phyloP scores from a whole-genome alignment of 2,113 vertebrate species.

The Murina feae region DNA sequence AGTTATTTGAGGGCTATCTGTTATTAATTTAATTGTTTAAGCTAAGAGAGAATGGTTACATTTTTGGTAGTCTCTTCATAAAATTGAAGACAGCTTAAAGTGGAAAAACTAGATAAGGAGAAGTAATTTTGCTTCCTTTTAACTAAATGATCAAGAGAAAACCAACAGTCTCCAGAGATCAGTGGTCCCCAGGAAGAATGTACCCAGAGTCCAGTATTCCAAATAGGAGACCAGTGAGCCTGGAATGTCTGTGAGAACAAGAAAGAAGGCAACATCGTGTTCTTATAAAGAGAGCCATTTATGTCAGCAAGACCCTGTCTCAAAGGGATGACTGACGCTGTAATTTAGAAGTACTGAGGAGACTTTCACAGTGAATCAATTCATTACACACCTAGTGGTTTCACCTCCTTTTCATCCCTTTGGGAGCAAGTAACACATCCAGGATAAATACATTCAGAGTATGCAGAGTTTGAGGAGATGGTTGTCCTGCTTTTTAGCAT shows the following conservation, averaged over 20 bases:
- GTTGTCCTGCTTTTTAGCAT: constrained; percentile 11
- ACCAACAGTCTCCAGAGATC: not conserved
- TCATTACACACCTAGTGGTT: not conserved
- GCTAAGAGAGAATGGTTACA: not conserved
- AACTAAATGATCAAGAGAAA: constrained; percentile 21
- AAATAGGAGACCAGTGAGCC: not conserved
- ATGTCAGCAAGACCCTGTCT: constrained; percentile 39
- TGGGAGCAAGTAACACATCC: constrained; percentile 44
- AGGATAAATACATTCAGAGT: constrained; percentile 37
- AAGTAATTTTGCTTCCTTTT: not conserved
- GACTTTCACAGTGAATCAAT: constrained; percentile 68
- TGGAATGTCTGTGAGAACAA: not conserved
- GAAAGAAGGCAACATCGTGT: not conserved
- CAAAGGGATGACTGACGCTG: constrained; percentile 42
- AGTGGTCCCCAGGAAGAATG: not conserved
- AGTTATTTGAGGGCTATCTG: not conserved
- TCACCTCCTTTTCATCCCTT: constrained; percentile 38
- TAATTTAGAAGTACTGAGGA: constrained; percentile 60
- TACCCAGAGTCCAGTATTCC: not conserved
- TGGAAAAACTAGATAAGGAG: not conserved
- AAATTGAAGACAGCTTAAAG: constrained; percentile 19
- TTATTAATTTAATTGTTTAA: constrained; percentile 28
- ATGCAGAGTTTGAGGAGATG: not conserved
- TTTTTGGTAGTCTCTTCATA: not conserved
- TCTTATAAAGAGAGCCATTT: constrained; percentile 56